Base-by-base conservation (phyloP, 2,797 vertebrate species). In the Acomys russatus region DNA sequence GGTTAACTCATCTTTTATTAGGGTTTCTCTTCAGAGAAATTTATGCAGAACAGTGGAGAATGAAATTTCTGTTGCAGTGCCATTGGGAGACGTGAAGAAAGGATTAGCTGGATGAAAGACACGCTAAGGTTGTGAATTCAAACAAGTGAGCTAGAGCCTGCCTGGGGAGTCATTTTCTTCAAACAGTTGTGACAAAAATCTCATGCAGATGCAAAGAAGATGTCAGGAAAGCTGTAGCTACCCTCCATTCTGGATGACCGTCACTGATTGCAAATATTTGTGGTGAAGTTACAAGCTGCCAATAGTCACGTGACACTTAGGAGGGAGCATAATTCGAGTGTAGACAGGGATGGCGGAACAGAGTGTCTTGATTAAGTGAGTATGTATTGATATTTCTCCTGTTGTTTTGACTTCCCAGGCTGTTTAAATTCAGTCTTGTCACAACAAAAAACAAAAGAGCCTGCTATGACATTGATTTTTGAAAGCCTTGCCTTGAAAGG, bases 371-470 rank as follows among this genome's bases (percentile, higher is more conserved):
- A 98, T 98, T 98, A 98, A 98, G 98, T 98, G 98, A 98, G 98
- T 97, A 96, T 96, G 92, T 98, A 98, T 98, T 98, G 98, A 98
- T 98, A 98, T 98, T 99, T 98, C 97, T 98, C 97, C 97, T 95
- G 97, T 98, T 98, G 98, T 98, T 98, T 98, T 98, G 98, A 98
- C 98, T 98, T 98, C 90, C 70, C 97, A 97, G 97, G 96, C 98
- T 98, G 98, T 97, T 98, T 98, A 98, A 98, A 98, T 98, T 98
- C 98, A 98, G 95, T 92, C 98, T 98, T 98, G 98, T 98, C 98
- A 98, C 98, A 99, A 98, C 98, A 98, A 98, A 98, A 98, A 98
- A 98, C 98, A 98, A 98, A 99, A 98, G 97, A 97, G 97, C 96
- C 96, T 97, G 97, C 97, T 96, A 44, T 0, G 97, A 98, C 97